Percentiles rank a stretch among this genome's conserved stretches.
phyloP scores from a whole-genome alignment of 2,888 invertebrate genomes.

The Argynnis bischoffii region DNA sequence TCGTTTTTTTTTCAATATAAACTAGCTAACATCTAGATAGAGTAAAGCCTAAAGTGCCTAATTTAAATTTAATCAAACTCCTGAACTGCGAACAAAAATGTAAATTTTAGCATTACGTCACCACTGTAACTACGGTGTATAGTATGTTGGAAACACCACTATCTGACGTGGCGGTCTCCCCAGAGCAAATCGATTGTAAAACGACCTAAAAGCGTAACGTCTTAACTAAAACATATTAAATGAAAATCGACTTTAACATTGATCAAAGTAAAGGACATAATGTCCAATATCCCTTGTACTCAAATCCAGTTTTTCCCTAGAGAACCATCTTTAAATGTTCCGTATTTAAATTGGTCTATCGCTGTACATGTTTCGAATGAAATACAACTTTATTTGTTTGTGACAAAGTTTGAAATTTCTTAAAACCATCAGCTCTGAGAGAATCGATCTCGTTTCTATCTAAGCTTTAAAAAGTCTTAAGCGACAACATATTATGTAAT shows the following conservation, averaged over 20 bases:
- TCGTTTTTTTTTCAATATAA: background rate
- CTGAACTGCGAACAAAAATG: background rate
- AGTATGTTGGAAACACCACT: slow-evolving; percentile 50
- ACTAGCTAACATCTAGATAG: background rate
- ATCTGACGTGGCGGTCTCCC: slow-evolving; percentile 63
- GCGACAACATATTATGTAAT: slow-evolving; percentile 39
- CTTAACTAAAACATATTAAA: slow-evolving; percentile 45
- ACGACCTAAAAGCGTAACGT: slow-evolving; percentile 49
- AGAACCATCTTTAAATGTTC: slow-evolving; percentile 79
- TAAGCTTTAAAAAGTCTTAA: slow-evolving; percentile 50
- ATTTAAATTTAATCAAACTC: background rate
- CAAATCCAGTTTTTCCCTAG: slow-evolving; percentile 71
- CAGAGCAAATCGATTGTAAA: slow-evolving; percentile 76
- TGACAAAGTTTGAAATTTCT: slow-evolving; percentile 43
- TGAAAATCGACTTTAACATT: slow-evolving; percentile 46
- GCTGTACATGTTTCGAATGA: slow-evolving; percentile 47
- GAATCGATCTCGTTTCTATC: slow-evolving; percentile 74
- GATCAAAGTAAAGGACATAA: slow-evolving; percentile 26
- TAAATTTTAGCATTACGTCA: slow-evolving; percentile 19
- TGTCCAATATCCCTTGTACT: slow-evolving; percentile 49
- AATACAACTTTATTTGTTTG: slow-evolving; percentile 37
- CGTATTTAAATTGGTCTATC: slow-evolving; percentile 77
- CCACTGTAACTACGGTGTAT: slow-evolving; percentile 36
- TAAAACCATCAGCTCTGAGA: slow-evolving; percentile 56
- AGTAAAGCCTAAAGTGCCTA: background rate